Evolutionary conservation across 2,888 invertebrate species (phyloP).

Genomic region (Cenopis cana): DNA sequence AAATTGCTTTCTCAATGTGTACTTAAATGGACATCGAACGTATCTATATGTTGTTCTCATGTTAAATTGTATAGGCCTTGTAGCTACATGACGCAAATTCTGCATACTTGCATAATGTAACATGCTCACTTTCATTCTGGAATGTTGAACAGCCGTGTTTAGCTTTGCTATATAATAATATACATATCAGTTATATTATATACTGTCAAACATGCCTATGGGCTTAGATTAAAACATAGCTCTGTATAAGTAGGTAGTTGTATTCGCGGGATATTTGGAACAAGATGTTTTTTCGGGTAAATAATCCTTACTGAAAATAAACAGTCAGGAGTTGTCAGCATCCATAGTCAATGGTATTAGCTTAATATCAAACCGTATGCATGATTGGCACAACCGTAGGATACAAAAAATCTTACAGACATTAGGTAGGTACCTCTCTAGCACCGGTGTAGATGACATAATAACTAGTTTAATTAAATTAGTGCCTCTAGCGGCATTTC

Average conservation of each 20-base stretch:
- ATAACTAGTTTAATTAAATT: neutral
- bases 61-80: neutral
- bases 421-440: neutral
- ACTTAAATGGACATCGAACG: neutral
- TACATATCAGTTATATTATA: conserved; percentile 24
- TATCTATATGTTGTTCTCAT: neutral
- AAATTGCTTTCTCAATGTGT: neutral
- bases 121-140: conserved; percentile 68
- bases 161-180: conserved; percentile 41
- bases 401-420: neutral
- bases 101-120: conserved; percentile 61
- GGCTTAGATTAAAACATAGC: conserved; percentile 3
- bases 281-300: neutral
- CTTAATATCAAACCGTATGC: neutral
- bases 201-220: conserved; percentile 10
- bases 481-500: neutral
- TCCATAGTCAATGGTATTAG: no score
- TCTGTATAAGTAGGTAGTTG: conserved; percentile 2
- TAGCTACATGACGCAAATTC: conserved; percentile 21
- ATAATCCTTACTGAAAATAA: neutral
- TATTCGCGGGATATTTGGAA: neutral
- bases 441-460: neutral
- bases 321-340: no score
- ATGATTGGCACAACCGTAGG: neutral
- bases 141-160: conserved; percentile 56